Conservation (phyloP, 1,140 invertebrate genomes). For the Patella vulgata region DNA sequence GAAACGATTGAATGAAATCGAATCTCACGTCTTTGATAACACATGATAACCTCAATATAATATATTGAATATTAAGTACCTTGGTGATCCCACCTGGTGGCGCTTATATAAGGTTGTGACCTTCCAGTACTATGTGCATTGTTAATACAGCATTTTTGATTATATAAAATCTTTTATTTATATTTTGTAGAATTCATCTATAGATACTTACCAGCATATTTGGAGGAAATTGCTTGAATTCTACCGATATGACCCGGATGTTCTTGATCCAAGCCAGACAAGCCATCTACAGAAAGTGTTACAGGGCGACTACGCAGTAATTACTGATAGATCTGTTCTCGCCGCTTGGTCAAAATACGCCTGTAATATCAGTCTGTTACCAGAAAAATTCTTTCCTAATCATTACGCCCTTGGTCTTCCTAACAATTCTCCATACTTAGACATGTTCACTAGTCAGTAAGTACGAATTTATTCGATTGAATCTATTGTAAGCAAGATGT, state of each 20-base stretch:
- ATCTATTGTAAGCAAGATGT: too few relatives aligned
- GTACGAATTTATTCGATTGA: too few relatives aligned
- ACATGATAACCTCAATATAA: neutral
- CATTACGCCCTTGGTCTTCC: constrained; percentile 35
- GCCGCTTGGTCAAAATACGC: constrained; percentile 10
- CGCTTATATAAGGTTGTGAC: too few relatives aligned
- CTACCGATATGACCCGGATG: constrained; percentile 12
- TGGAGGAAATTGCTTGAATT: constrained; percentile 29
- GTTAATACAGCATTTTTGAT: too few relatives aligned
- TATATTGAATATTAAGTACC: too few relatives aligned
- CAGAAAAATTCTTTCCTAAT: constrained; percentile 31
- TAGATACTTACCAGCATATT: constrained; percentile 9
- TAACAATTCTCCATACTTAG: constrained; percentile 34
- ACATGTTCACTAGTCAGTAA: constrained; percentile 37
- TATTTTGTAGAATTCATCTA: constrained; percentile 9
- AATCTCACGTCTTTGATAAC: neutral
- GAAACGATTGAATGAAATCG: neutral
- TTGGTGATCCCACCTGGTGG: too few relatives aligned
- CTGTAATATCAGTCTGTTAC: constrained; percentile 26
- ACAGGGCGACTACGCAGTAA: constrained; percentile 28
- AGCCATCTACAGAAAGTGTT: constrained; percentile 24
- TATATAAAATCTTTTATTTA: too few relatives aligned
- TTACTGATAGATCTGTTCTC: constrained; percentile 34
- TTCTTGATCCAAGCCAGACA: constrained; percentile 10
- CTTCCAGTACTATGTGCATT: too few relatives aligned